phyloP scores from a whole-genome alignment of 1,140 invertebrate species.

The Trichoplusia ni region DNA sequence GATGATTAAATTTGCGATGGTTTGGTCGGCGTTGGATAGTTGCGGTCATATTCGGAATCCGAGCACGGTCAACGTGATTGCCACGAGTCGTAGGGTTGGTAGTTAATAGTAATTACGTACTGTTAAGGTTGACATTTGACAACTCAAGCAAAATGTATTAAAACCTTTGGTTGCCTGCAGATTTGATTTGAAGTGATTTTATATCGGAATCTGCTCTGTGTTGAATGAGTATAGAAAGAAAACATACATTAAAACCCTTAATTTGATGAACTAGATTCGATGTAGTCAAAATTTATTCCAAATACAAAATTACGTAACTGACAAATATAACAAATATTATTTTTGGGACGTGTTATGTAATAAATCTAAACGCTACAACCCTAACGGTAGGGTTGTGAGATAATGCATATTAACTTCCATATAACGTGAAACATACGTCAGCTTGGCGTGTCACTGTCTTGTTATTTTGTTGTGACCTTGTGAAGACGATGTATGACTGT shows the following conservation, averaged over 20 bases:
- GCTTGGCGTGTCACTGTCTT: constrained; percentile 18
- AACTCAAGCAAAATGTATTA: too few relatives aligned
- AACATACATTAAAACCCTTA: too few relatives aligned
- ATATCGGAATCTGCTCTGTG: too few relatives aligned
- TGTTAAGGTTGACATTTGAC: neutral
- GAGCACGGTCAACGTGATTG: neutral
- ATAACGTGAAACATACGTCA: constrained; percentile 10
- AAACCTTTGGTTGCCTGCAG: too few relatives aligned
- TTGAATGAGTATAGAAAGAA: too few relatives aligned
- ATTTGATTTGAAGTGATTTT: too few relatives aligned
- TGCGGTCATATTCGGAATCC: constrained; percentile 2
- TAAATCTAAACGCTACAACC: neutral
- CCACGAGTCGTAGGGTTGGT: neutral
- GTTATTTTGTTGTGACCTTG: constrained; percentile 12
- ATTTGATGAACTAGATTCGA: too few relatives aligned
- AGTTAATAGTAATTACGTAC: constrained; percentile 5
- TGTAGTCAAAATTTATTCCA: too few relatives aligned
- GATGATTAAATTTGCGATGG: neutral
- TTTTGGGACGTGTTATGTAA: neutral
- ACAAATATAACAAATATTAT: too few relatives aligned
- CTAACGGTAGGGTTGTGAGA: constrained; percentile 9
- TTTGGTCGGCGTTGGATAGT: neutral
- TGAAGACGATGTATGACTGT: constrained; percentile 7
- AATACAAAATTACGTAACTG: too few relatives aligned
- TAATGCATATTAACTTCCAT: constrained; percentile 24